A percentile compares a stretch with the other conserved stretches of the same genome.
phyloP scores from a whole-genome alignment of 2,113 vertebrate genomes.

The Rynchops niger region DNA sequence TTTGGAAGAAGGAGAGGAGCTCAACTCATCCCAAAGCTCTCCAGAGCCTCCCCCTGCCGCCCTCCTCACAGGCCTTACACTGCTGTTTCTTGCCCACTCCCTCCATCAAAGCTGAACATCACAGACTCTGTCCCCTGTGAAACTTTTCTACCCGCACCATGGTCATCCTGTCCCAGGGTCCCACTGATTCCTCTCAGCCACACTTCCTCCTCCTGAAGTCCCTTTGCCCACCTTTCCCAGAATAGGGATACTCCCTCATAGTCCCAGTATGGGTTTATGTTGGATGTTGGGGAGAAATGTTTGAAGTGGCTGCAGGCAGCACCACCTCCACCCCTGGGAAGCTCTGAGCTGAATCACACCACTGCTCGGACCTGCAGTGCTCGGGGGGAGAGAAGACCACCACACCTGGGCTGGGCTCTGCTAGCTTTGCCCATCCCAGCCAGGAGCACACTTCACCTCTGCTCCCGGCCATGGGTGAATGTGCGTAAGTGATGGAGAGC shows the following conservation, averaged over 20 bases:
- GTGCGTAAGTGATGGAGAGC: background rate
- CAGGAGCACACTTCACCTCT: background rate
- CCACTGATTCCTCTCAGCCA: background rate
- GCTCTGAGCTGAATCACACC: background rate
- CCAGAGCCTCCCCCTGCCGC: background rate
- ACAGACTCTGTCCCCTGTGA: background rate
- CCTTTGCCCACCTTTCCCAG: background rate
- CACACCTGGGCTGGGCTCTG: background rate
- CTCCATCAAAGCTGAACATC: background rate
- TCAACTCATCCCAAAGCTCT: background rate
- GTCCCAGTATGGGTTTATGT: background rate
- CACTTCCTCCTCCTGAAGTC: background rate
- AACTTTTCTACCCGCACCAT: background rate
- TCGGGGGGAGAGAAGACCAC: background rate
- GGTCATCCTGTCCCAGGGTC: background rate
- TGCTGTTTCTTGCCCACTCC: background rate
- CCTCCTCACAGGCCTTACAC: background rate
- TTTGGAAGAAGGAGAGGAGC: background rate
- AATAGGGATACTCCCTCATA: background rate
- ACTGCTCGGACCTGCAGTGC: background rate
- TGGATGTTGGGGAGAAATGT: background rate
- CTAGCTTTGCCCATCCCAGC: background rate
- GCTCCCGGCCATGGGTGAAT: background rate
- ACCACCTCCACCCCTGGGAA: background rate
- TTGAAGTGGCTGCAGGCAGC: background rate